Percentiles rank a stretch among this genome's conserved stretches.
Conservation (phyloP, 2,113 vertebrate species). For the western clawed frog (Xenopus tropicalis) region DNA sequence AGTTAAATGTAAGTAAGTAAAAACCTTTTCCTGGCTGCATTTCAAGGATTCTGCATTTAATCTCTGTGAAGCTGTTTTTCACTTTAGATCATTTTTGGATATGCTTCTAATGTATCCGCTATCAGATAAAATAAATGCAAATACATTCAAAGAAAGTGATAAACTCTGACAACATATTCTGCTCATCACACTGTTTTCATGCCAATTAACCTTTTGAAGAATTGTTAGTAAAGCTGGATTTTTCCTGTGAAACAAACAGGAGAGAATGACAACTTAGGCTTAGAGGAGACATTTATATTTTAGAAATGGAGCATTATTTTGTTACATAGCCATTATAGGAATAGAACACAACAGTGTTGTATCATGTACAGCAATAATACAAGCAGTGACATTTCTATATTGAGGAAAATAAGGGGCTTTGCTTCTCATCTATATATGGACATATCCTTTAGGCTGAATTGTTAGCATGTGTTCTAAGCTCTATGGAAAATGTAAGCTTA, state of each 20-base stretch:
- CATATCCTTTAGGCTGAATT: background rate
- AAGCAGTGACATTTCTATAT: background rate
- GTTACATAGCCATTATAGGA: background rate
- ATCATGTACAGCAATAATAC: background rate
- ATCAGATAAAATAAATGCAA: background rate
- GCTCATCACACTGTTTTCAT: background rate
- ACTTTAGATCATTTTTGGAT: too few relatives aligned
- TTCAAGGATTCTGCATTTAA: too few relatives aligned
- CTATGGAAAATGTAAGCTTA: too few relatives aligned
- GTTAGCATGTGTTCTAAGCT: background rate
- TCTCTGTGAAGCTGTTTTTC: too few relatives aligned
- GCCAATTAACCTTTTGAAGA: background rate
- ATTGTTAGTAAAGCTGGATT: background rate
- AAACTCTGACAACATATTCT: conserved; percentile 3
- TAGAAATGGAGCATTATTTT: background rate
- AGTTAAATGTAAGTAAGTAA: too few relatives aligned
- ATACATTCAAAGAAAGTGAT: conserved; percentile 8
- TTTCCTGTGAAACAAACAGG: background rate
- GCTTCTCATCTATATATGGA: background rate
- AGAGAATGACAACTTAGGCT: background rate
- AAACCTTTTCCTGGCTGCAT: too few relatives aligned
- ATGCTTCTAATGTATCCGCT: too few relatives aligned
- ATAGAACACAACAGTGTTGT: background rate
- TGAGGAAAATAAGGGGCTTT: background rate
- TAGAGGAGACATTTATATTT: background rate